These are phyloP conservation scores for Hippotragus niger DNA, from an alignment of 2,113 vertebrate species.

Conservation along the genomic window DNA sequence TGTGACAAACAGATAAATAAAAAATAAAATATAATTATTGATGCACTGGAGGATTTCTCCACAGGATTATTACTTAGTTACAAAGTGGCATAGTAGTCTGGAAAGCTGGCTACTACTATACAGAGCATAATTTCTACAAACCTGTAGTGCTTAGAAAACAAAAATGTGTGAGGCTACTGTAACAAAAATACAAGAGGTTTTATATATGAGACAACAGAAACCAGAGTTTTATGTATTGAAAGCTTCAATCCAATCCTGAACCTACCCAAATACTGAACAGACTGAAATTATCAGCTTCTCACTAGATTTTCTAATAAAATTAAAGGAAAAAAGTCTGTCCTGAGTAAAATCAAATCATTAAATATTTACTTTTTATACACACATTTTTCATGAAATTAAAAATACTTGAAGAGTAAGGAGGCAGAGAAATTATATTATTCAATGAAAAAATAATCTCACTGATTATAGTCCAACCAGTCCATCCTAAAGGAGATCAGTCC, in stretches of 20 bases:
- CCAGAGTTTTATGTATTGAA: not conserved
- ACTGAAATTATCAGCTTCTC: not conserved
- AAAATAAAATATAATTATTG: not conserved
- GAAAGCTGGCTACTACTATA: not conserved
- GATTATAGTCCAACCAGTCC: too few relatives aligned
- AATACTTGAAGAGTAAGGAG: not conserved
- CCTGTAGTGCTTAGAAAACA: not conserved
- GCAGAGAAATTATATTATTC: not conserved
- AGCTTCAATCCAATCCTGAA: not conserved
- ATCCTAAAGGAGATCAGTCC: too few relatives aligned
- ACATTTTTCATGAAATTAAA: not conserved
- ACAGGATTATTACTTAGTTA: not conserved
- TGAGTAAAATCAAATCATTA: not conserved
- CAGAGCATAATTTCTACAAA: not conserved
- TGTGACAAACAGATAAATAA: not conserved
- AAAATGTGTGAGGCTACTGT: not conserved
- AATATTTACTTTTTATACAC: not conserved
- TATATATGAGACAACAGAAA: not conserved
- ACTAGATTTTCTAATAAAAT: not conserved
- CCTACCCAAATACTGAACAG: not conserved
- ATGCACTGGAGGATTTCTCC: not conserved
- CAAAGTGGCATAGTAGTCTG: not conserved
- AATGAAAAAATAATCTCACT: not conserved
- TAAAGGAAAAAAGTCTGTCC: not conserved
- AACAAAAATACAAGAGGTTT: not conserved